These are phyloP conservation scores for Adela reaumurella DNA, from an alignment of 2,888 invertebrate species.

Conservation along the genomic window DNA sequence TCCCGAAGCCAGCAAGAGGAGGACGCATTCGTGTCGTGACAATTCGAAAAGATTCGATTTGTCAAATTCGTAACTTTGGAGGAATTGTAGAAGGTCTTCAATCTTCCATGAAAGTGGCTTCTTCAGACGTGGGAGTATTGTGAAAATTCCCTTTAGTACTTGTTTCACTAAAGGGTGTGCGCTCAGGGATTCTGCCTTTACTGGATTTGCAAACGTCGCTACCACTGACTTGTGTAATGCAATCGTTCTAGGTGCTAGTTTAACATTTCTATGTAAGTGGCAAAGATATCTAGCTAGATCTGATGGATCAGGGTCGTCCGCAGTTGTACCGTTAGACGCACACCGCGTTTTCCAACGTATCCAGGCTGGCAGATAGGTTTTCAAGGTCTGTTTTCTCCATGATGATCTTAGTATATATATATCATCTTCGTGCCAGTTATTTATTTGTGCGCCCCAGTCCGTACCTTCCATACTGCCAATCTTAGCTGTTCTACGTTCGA, in stretches of 20 bases:
- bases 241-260: constrained; percentile 12
- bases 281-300: constrained; percentile 7
- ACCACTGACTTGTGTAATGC: constrained; percentile 16
- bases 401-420: constrained; percentile 5
- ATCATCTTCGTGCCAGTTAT: constrained; percentile 7
- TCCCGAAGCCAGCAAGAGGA: constrained; percentile 12
- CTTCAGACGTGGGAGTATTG: constrained; percentile 3
- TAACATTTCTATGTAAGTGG: constrained; percentile 6
- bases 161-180: constrained; percentile 11
- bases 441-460: constrained; percentile 11
- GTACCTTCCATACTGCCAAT: constrained; percentile 13
- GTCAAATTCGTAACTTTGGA: constrained; percentile 1
- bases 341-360: constrained; percentile 9
- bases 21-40: constrained; percentile 8
- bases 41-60: constrained; percentile 3
- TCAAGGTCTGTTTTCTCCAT: constrained; percentile 12
- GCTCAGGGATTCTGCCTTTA: constrained; percentile 2
- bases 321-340: background rate
- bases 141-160: constrained; percentile 10
- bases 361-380: constrained; percentile 12
- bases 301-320: constrained; percentile 1
- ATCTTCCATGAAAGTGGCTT: constrained; percentile 3
- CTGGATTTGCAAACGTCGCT: constrained; percentile 12
- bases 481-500: constrained; percentile 7
- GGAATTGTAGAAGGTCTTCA: constrained; percentile 2